Evolutionary conservation across 2,888 invertebrate genomes (phyloP), one percentile per base, ranked within the genome.

Genomic region (Megamerina dolium): DNA sequence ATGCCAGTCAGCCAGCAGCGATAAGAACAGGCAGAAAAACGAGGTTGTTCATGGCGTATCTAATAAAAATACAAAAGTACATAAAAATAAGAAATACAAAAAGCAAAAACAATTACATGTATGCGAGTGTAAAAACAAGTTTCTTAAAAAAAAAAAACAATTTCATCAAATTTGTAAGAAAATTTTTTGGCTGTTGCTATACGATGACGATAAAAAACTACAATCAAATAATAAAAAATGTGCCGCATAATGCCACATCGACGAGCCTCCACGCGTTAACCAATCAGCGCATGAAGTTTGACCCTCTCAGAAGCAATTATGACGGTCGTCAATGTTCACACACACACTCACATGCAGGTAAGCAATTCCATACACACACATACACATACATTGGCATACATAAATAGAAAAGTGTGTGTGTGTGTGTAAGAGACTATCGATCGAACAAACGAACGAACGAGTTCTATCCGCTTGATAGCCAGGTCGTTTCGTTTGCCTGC

Each of bases 241-340:
- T 30, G 35, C 29, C 23, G 30, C 30, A 18, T 8, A 23, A 23
- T 23, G 5, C 4, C 14, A 31, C 12, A 44, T 21, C 38, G 65
- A 50, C 64, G 65, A 65, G 64, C 64, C 64, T 52, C 65, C 63
- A 43, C 36, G 32, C 6, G 30, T 10, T 46, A 44, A 46, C 64
- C 64, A 64, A 64, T 64, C 57, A 57, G 50, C 4, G 39, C 10
- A 35, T 46, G 48, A 43, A 47, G 55, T 42, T 49, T 57, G 54
- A 57, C 55, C 55, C 54, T 53, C 49, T 47, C 21, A 27, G 20
- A 33, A 8, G 32, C 40, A 16, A 14, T 17, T 3, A 9, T 12
- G 27, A 5, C 39, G n/a, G 16, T 13, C 32, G 14, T 13, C 30
- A 16, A 10, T n/a, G n/a, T 9, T 16, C 37, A 37, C 13, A 38